Evolutionary conservation across 2,113 vertebrate species (phyloP), one percentile per base, ranked within the genome.

Genomic region (Podiceps cristatus): DNA sequence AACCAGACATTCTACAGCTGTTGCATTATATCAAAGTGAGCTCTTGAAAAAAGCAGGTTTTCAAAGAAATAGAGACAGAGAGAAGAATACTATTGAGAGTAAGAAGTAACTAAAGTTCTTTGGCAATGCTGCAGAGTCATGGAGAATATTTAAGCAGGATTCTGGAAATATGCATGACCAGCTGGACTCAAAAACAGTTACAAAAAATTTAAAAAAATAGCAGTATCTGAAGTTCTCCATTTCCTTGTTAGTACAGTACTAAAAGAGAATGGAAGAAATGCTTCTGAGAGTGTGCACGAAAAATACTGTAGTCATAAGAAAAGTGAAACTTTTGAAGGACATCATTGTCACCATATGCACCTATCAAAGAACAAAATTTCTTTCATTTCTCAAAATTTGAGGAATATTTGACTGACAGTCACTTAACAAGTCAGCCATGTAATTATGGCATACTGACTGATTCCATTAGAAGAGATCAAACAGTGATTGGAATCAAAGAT

Each of bases 401-500:
- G 42, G 42, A 74, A 71, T 13, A 2, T 71, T 95, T 94, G 89
- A 89, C 67, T 95, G 93, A 94, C 94, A 96, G 80, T 63, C 80
- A 67, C 72, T 97, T 92, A 91, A 82, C 67, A 92, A 93, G 83
- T 93, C 84, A 19, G 2, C 60, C 4, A 0, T 84, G 76, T 71
- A 95, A 96, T 96, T 91, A 93, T 89, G 86, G 37, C 73, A 84
- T 66, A 63, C 86, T 93, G 80, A 95, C 86, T 93, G 86, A 94
- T 84, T 94, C 93, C 68, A 86, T 95, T 93, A 95, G 64, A 91
- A 86, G 29, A 93, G 79, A 95, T 93, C 89, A 96, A 94, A 92
- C 15, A 81, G n/a, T 81, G 89, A 77, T 71, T 80, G 50, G 31
- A 93, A 94, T 95, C 83, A 97, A 81, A 96, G 83, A 84, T 77